phyloP scores from a whole-genome alignment of 2,797 vertebrate genomes.

The Hirundo rustica region DNA sequence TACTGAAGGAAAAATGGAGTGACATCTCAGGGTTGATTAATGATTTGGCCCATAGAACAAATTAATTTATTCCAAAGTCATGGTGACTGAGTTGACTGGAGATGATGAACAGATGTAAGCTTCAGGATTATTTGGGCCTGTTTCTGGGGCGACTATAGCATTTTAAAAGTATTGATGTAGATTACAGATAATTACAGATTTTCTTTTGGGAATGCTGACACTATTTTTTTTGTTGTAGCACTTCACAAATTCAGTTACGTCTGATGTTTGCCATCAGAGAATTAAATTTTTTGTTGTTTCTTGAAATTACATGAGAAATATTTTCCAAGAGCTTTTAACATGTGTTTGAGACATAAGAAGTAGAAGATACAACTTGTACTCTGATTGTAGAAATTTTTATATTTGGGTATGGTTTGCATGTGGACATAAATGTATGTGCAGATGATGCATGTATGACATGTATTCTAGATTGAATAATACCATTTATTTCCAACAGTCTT shows the following conservation, averaged over 20 bases:
- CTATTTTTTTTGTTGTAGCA: neutral
- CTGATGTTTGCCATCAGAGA: neutral
- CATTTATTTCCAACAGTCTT: neutral
- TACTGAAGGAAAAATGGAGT: neutral
- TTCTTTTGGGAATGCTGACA: conserved; percentile 49
- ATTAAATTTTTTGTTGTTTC: neutral
- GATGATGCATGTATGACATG: rapidly evolving
- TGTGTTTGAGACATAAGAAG: neutral
- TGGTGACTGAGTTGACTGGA: neutral
- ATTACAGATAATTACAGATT: conserved; percentile 55
- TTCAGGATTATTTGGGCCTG: conserved; percentile 45
- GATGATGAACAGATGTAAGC: conserved; percentile 61
- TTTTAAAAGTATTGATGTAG: conserved; percentile 50
- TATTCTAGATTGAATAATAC: neutral
- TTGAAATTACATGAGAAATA: neutral
- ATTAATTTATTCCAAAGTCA: conserved; percentile 58
- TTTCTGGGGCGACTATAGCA: conserved; percentile 38
- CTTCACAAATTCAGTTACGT: conserved; percentile 5
- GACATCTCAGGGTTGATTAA: conserved; percentile 31
- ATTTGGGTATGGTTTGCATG: neutral
- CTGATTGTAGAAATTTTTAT: neutral
- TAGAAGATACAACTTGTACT: neutral
- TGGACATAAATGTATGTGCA: rapidly evolving
- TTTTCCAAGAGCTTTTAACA: neutral
- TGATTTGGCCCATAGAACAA: conserved; percentile 7